These are phyloP conservation scores for Leguminivora glycinivorella DNA, from an alignment of 1,140 invertebrate species.

Conservation along the genomic window DNA sequence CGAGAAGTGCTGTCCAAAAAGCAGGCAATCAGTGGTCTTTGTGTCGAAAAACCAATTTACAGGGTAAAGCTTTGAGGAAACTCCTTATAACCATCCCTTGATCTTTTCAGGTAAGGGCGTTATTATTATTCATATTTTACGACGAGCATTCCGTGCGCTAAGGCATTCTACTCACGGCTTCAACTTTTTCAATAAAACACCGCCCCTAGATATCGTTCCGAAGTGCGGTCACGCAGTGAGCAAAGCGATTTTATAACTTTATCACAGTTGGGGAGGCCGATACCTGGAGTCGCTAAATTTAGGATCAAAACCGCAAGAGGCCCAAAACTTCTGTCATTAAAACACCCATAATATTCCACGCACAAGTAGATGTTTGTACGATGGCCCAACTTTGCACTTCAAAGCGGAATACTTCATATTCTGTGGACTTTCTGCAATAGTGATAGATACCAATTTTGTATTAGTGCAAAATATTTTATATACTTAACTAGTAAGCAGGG, in stretches of 20 bases:
- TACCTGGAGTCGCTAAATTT: constrained; percentile 47
- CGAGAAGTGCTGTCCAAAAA: not conserved
- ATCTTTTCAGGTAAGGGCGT: constrained; percentile 31
- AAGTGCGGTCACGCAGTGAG: constrained; percentile 67
- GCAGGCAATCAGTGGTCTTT: constrained; percentile 21
- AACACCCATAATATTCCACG: constrained; percentile 28
- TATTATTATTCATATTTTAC: constrained; percentile 75
- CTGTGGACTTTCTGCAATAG: constrained; percentile 7
- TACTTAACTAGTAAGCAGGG: too few relatives aligned
- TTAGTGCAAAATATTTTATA: not conserved
- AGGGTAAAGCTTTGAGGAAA: constrained; percentile 21
- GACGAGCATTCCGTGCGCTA: constrained; percentile 48
- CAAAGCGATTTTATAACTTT: constrained; percentile 74
- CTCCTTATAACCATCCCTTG: constrained; percentile 23
- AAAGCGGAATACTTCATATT: not conserved
- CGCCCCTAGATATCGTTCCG: constrained; percentile 51
- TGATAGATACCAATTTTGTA: constrained; percentile 6
- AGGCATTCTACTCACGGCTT: constrained; percentile 67
- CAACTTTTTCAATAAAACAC: constrained; percentile 77
- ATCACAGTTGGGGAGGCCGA: constrained; percentile 48
- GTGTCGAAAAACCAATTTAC: constrained; percentile 23
- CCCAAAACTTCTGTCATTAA: constrained; percentile 43
- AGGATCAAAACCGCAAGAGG: constrained; percentile 30
- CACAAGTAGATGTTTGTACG: not conserved
- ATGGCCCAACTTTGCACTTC: constrained; percentile 17